These are phyloP conservation scores for Axis porcinus DNA, from an alignment of 2,113 vertebrate genomes.

Conservation along the genomic window DNA sequence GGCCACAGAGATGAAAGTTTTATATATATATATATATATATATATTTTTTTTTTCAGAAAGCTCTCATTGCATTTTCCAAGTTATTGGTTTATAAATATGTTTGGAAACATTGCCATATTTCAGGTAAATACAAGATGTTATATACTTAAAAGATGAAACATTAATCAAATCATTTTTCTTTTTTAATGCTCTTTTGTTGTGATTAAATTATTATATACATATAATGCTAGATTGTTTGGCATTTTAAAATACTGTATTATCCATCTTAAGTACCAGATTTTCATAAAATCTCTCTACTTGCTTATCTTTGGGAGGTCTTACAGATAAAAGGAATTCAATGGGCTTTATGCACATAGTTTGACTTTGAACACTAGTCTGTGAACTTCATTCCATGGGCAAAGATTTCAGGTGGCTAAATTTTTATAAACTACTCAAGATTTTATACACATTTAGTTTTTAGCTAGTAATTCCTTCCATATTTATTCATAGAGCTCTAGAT, in stretches of 20 bases:
- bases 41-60: background rate
- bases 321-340: background rate
- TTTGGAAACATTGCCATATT: background rate
- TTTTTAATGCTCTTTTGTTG: background rate
- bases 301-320: background rate
- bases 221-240: background rate
- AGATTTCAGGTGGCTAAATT: background rate
- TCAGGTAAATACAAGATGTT: background rate
- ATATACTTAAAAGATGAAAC: background rate
- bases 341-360: background rate
- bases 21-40: no score
- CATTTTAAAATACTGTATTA: background rate
- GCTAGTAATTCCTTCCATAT: background rate
- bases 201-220: background rate
- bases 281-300: background rate
- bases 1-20: background rate
- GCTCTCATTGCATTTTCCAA: background rate
- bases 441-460: background rate
- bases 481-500: background rate
- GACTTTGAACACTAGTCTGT: background rate
- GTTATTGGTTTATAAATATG: background rate
- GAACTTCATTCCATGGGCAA: background rate
- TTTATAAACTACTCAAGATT: background rate
- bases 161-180: background rate
- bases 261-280: background rate